These are phyloP conservation scores for Dipus sagitta DNA, from an alignment of 2,797 vertebrate species.

Conservation along the genomic window DNA sequence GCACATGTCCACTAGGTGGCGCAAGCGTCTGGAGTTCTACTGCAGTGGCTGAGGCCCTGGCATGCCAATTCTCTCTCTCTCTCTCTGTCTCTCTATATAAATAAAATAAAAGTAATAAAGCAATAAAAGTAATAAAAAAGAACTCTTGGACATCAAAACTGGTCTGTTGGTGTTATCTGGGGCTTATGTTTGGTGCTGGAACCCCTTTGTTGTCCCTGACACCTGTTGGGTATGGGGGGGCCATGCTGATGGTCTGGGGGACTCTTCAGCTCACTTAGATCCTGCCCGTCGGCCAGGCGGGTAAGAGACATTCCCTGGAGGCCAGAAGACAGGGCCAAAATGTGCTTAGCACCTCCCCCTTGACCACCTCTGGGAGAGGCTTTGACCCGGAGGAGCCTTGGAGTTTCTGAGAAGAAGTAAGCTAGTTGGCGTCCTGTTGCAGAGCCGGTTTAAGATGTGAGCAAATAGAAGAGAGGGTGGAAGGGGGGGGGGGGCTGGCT, in stretches of 20 bases:
- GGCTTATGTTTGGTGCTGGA: background rate
- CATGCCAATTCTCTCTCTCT: too few relatives aligned
- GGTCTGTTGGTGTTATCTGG: accelerated
- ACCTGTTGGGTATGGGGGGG: accelerated
- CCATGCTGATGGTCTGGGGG: background rate
- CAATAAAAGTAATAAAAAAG: background rate
- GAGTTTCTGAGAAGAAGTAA: background rate
- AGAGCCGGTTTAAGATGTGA: background rate
- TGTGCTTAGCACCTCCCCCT: background rate
- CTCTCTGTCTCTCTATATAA: too few relatives aligned
- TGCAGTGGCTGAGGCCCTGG: too few relatives aligned
- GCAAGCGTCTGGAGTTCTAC: too few relatives aligned
- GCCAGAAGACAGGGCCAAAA: background rate
- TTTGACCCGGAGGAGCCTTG: background rate
- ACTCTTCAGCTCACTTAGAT: background rate
- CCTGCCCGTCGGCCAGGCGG: background rate
- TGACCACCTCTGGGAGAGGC: background rate
- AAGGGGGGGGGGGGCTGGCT: background rate
- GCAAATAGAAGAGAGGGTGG: background rate
- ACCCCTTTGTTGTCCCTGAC: accelerated
- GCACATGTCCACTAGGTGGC: too few relatives aligned
- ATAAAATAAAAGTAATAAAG: too few relatives aligned
- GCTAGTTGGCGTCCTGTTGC: background rate
- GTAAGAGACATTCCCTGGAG: background rate
- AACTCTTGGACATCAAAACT: background rate